Base-by-base conservation (phyloP, 2,113 vertebrate genomes). In the Tychaedon coryphoeus region DNA sequence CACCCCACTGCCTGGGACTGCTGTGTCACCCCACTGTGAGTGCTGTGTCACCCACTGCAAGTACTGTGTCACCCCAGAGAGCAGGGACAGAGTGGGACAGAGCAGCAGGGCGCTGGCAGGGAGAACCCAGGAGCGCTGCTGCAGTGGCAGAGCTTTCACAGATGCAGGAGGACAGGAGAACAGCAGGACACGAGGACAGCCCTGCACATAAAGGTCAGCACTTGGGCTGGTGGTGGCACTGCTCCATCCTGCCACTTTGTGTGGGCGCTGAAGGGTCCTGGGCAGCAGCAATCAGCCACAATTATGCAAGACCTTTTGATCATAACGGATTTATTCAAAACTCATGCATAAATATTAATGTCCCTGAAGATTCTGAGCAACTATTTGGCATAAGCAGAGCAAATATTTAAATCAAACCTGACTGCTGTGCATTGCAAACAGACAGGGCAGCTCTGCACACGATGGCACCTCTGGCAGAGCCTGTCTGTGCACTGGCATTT, bases 261-360 rank as follows among this genome's bases (percentile, higher is more conserved):
- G 87, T 82, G 90, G 81, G 76, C 81, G 74, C 84, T 70, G 84
- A 85, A 47, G 84, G 57, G 84, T 82, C 66, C 91, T 95, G 94
- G 94, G 62, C 93, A 94, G 81, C 81, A 72, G 54, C 92, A 50
- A 60, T 0, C 8, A 86, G 16, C 16, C 16, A 56, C 79, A 75
- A 94, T 94, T 95, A 96, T 76, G 89, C 18, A 9, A 94, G 95
- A 94, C 94, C 92, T 97, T 97, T 92, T 73, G 19, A 92, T 95
- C 92, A 93, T 58, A 92, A 87, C 84, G 77, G 84, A 94, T 96
- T 95, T 94, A 96, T 89, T 95, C 92, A 90, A 91, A 87, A 75
- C 58, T 85, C 81, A 6, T 75, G 77, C 89, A 96, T 94, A 96
- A 96, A 96, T 84, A 95, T 94, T 90, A 76, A 96, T 79, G 89